Evolutionary conservation across 2,888 invertebrate genomes (phyloP).

Genomic region (Diarsia dahlii): DNA sequence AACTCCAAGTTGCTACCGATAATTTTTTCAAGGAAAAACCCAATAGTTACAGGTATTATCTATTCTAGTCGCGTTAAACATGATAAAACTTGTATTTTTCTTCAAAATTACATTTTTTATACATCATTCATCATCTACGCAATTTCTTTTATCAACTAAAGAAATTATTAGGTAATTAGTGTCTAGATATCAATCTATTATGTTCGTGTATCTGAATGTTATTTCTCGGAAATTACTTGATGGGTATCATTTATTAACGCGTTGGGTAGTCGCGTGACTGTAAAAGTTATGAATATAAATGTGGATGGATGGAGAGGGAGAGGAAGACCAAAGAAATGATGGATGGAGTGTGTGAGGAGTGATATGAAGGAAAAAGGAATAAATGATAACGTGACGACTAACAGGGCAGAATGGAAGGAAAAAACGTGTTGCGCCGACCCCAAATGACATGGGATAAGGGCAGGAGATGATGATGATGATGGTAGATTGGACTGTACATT

Average conservation of each 20-base stretch:
- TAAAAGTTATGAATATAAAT: no score
- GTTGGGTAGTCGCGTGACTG: not conserved
- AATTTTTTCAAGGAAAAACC: not conserved
- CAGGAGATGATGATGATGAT: no score
- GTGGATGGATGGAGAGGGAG: no score
- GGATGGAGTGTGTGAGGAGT: no score
- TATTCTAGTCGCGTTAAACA: not conserved
- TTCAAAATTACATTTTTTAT: not conserved
- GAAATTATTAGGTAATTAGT: slow-evolving; percentile 8
- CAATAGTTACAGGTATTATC: not conserved
- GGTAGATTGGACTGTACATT: no score
- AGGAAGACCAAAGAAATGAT: no score
- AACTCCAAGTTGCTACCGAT: not conserved
- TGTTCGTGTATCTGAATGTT: not conserved
- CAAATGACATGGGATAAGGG: no score
- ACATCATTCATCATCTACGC: not conserved
- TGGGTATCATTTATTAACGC: not conserved
- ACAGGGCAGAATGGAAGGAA: no score
- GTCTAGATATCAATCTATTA: slow-evolving; percentile 11
- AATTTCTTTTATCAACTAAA: slow-evolving; percentile 5
- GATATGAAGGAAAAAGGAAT: no score
- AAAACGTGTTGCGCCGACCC: no score
- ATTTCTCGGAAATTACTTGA: slow-evolving; percentile 18
- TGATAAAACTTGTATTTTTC: not conserved
- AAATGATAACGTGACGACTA: no score